Percentiles rank a stretch among this genome's conserved stretches.
Conservation (phyloP, 2,888 invertebrate species). For the Xanthorhoe spadicearia region DNA sequence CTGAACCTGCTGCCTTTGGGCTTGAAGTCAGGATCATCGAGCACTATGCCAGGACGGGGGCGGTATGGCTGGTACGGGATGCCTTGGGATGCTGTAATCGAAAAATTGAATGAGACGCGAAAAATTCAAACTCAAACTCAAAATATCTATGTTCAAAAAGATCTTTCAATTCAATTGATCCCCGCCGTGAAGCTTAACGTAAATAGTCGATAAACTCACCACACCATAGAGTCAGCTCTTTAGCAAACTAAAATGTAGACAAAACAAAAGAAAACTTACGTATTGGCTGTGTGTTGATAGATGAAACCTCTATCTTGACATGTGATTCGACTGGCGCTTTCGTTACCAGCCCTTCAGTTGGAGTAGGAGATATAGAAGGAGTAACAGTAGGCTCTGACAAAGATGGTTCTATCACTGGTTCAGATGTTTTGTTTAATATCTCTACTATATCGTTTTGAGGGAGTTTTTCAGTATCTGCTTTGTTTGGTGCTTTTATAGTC, state of each 20-base stretch:
- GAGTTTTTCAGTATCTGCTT: slow-evolving; percentile 34
- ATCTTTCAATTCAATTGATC: too few species aligned
- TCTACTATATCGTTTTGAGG: slow-evolving; percentile 12
- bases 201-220: too few species aligned
- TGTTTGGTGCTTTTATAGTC: slow-evolving; percentile 23
- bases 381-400: slow-evolving; percentile 52
- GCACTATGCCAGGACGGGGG: slow-evolving; percentile 93
- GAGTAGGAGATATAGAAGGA: slow-evolving; percentile 63
- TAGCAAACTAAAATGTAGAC: too few species aligned
- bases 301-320: slow-evolving; percentile 59
- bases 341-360: slow-evolving; percentile 66
- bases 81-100: slow-evolving; percentile 66
- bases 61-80: slow-evolving; percentile 87
- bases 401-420: slow-evolving; percentile 68
- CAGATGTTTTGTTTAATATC: slow-evolving; percentile 58
- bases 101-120: background rate
- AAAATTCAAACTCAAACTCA: too few species aligned
- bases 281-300: slow-evolving; percentile 70
- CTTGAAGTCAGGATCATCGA: slow-evolving; percentile 93
- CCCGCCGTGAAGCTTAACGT: too few species aligned
- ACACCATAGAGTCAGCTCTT: too few species aligned
- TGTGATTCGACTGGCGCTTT: slow-evolving; percentile 52
- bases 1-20: slow-evolving; percentile 84
- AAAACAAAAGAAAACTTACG: too few species aligned
- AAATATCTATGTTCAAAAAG: too few species aligned